Conservation (phyloP, 2,113 vertebrate genomes). For the Tinamus guttatus region DNA sequence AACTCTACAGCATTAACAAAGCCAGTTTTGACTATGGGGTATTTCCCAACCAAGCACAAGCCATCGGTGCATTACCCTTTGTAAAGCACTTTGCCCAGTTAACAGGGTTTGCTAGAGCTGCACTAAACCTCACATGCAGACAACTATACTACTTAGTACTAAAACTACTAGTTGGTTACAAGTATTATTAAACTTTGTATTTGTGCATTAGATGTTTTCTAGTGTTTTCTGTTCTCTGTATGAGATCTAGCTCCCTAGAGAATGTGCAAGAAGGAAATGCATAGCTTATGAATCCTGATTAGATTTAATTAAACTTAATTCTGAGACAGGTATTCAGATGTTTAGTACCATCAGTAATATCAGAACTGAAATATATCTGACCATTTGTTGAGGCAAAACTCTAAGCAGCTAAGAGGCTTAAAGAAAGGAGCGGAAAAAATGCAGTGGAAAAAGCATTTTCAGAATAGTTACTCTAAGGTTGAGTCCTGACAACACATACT, state of each 20-base stretch:
- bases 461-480: background rate
- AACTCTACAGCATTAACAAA: background rate
- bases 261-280: background rate
- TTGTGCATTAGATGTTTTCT: background rate
- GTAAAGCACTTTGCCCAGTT: background rate
- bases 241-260: background rate
- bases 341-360: accelerated
- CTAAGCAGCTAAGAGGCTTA: background rate
- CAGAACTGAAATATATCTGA: background rate
- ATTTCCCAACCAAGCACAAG: background rate
- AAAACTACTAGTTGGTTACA: background rate
- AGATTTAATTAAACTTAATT: background rate
- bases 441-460: background rate
- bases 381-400: background rate
- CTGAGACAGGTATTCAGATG: background rate
- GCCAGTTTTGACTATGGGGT: background rate
- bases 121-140: background rate
- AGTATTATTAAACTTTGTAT: background rate
- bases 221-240: no score
- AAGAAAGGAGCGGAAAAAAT: background rate
- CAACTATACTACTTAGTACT: background rate
- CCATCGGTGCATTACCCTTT: background rate
- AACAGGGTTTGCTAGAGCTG: background rate
- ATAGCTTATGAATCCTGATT: background rate
- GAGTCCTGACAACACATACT: background rate